These are phyloP conservation scores for Phoenicopterus ruber DNA, from an alignment of 2,113 vertebrate genomes.

Conservation along the genomic window DNA sequence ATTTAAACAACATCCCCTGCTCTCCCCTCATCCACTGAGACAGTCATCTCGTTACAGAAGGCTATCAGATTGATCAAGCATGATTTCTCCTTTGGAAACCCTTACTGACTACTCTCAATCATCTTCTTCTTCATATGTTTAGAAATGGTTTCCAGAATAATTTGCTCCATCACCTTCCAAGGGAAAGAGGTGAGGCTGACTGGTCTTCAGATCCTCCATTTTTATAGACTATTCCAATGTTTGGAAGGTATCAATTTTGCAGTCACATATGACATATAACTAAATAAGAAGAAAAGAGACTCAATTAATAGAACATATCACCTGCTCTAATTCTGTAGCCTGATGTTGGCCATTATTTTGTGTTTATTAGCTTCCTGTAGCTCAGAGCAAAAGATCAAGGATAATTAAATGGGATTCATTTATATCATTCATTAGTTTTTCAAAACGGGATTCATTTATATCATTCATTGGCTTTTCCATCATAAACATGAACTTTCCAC, in stretches of 20 bases:
- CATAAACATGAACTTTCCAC: neutral
- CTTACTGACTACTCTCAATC: neutral
- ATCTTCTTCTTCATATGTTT: neutral
- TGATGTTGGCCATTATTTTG: neutral
- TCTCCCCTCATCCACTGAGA: neutral
- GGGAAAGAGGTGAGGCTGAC: neutral
- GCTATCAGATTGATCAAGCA: neutral
- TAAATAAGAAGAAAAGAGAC: neutral
- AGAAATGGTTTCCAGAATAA: neutral
- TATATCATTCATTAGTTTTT: neutral
- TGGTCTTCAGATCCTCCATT: neutral
- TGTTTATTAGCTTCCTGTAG: neutral
- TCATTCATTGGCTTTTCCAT: neutral
- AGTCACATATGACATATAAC: neutral
- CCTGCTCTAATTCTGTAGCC: neutral
- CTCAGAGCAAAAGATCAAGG: neutral
- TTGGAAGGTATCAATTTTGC: neutral
- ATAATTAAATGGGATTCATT: neutral
- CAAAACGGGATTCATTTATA: neutral
- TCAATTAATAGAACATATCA: neutral
- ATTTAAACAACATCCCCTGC: neutral
- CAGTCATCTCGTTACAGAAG: neutral
- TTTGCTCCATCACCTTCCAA: neutral
- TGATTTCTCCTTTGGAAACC: neutral
- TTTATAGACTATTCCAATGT: neutral